Base-by-base conservation (phyloP, 2,888 invertebrate genomes). In the Parasteatoda lunata region DNA sequence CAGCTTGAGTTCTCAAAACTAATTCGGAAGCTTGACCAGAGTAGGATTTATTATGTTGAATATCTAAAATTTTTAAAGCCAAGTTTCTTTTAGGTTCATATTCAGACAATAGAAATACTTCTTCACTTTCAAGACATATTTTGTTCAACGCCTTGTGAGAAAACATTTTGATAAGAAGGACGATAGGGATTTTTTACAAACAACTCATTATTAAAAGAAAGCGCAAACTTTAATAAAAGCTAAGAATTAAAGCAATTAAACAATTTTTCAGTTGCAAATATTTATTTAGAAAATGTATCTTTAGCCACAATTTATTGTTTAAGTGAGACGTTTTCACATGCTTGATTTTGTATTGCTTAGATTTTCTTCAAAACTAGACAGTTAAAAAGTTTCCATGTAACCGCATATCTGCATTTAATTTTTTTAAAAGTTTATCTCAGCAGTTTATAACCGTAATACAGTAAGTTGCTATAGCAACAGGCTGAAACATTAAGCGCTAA, bases 1-100 rank as follows among this genome's bases (percentile, higher is more conserved):
- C 86, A 6, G 86, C 86, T 69, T 82, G 81, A n/a, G 68, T 48
- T 73, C 86, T 49, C 6, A 87, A 68, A 51, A 82, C 86, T 8
- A 82, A 4, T 11, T 87, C 82, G 6, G 15, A 72, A 4, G 64
- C 77, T 45, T 72, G n/a, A 5, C 86, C 86, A 3, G n/a, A 11
- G 30, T 59, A 87, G 6, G 77, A 72, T 77, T 87, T 77, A 30
- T 48, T 71, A 7, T 54, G 8, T 48, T 80, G 54, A 1, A 80
- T 47, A 15, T 70, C 70, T 71, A 85, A 77, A 52, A 85, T 71
- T 49, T 52, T 52, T 8, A 85, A 13, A 45, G 0, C 11, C 47
- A 85, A 66, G 65, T 76, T 80, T 47, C 71, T 15, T 5, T 71
- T 66, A 30, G 30, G 11, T 65, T 76, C 66, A 49, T 71, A 80